These are phyloP conservation scores for Pollenia labialis DNA, from an alignment of 2,888 invertebrate species.

Conservation along the genomic window DNA sequence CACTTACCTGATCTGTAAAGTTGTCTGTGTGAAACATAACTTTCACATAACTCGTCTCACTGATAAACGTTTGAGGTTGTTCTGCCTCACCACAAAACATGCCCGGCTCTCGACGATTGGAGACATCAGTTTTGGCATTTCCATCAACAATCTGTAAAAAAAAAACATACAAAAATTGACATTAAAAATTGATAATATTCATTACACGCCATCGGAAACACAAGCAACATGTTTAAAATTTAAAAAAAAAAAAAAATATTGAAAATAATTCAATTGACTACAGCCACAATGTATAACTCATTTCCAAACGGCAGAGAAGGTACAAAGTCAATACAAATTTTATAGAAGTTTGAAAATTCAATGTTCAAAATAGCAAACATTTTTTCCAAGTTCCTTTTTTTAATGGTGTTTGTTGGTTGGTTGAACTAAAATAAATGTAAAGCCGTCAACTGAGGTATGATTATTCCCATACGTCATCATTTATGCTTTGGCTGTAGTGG, in stretches of 20 bases:
- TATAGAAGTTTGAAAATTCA: slow-evolving; percentile 14
- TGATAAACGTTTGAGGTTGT: slow-evolving; percentile 96
- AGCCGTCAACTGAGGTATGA: slow-evolving; percentile 56
- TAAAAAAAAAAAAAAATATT: neutral
- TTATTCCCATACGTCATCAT: slow-evolving; percentile 78
- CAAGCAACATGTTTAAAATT: slow-evolving; percentile 53
- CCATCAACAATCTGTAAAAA: slow-evolving; percentile 93
- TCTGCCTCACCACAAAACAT: slow-evolving; percentile 97
- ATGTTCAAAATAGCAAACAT: neutral
- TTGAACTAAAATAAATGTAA: slow-evolving; percentile 62
- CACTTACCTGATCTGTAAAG: slow-evolving; percentile 92
- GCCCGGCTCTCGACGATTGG: slow-evolving; percentile 94
- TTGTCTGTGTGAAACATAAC: slow-evolving; percentile 96
- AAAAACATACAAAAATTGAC: slow-evolving; percentile 8
- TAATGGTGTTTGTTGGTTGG: slow-evolving; percentile 26
- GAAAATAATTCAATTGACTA: slow-evolving; percentile 49
- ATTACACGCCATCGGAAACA: slow-evolving; percentile 56
- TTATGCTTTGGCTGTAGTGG: slow-evolving; percentile 72
- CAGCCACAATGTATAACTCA: neutral
- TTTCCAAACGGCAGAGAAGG: neutral
- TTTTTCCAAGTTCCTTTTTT: slow-evolving; percentile 6
- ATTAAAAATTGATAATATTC: slow-evolving; percentile 66
- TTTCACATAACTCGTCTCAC: slow-evolving; percentile 96
- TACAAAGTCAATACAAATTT: neutral
- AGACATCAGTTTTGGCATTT: slow-evolving; percentile 94